Percentiles rank a stretch among this genome's conserved stretches.
These are phyloP conservation scores for Heteromormyrus szaboi DNA, from an alignment of 2,797 vertebrate species.

Conservation along the genomic window DNA sequence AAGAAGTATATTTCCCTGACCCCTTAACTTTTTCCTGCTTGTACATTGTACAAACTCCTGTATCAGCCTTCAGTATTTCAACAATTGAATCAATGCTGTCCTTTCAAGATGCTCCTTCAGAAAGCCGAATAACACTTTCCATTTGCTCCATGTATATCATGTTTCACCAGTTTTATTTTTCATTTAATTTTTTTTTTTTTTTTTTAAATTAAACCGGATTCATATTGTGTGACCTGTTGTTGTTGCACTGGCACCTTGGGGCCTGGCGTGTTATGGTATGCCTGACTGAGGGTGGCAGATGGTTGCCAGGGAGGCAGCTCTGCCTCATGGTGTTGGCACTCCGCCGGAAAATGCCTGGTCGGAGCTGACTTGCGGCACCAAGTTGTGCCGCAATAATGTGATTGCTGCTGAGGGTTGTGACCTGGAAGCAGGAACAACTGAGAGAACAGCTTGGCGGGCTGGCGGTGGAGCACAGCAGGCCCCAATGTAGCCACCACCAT, in stretches of 20 bases:
- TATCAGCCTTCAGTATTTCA: not conserved
- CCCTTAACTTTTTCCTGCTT: not conserved
- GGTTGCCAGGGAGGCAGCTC: constrained; percentile 63
- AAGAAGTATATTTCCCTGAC: not conserved
- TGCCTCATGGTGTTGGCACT: constrained; percentile 22
- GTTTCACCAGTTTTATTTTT: not conserved
- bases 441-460: constrained; percentile 70
- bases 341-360: constrained; percentile 57
- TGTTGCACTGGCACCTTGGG: constrained; percentile 24
- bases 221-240: constrained; percentile 9
- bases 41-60: not conserved
- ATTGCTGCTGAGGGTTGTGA: constrained; percentile 69
- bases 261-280: constrained; percentile 58
- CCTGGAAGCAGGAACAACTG: constrained; percentile 65
- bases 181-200: constrained; percentile 28
- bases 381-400: constrained; percentile 72
- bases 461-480: constrained; percentile 45
- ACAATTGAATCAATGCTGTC: not conserved
- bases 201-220: constrained; percentile 26
- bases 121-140: not conserved
- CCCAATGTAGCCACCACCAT: constrained; percentile 42
- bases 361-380: constrained; percentile 57
- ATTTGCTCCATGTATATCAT: not conserved
- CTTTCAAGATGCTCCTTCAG: not conserved
- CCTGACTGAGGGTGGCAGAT: constrained; percentile 63